Evolutionary conservation across 2,888 invertebrate genomes (phyloP).

Genomic region (Steinernema hermaphroditum): DNA sequence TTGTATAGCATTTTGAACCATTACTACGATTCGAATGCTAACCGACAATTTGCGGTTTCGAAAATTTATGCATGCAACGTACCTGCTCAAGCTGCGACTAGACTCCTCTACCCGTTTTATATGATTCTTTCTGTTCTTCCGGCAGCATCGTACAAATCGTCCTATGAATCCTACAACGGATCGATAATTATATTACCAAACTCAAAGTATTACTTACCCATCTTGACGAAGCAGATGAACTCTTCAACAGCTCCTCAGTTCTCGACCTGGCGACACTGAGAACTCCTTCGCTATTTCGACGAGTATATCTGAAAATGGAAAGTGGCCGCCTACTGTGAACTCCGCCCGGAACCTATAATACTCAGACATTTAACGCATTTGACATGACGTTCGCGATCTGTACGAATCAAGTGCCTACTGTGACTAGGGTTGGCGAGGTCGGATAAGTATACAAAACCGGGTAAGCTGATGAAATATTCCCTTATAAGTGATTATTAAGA

Average conservation of each 20-base stretch:
- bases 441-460: no score
- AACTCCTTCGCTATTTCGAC: no score
- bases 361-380: no score
- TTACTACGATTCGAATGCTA: no score
- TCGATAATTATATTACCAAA: not conserved
- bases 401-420: no score
- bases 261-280: not conserved
- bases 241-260: not conserved
- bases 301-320: not conserved
- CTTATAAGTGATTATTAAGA: no score
- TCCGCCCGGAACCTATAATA: no score
- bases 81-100: not conserved
- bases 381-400: no score
- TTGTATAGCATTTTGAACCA: no score
- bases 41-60: no score
- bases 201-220: not conserved
- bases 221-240: not conserved
- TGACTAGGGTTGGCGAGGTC: no score
- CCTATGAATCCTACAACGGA: not conserved
- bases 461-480: no score
- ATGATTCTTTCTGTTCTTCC: not conserved
- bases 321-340: not conserved
- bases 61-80: not conserved
- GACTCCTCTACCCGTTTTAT: not conserved
- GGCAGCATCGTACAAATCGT: not conserved